Evolutionary conservation across 1,140 invertebrate species (phyloP), one percentile per base, ranked within the genome.

Genomic region (Aphelenchoides besseyi): DNA sequence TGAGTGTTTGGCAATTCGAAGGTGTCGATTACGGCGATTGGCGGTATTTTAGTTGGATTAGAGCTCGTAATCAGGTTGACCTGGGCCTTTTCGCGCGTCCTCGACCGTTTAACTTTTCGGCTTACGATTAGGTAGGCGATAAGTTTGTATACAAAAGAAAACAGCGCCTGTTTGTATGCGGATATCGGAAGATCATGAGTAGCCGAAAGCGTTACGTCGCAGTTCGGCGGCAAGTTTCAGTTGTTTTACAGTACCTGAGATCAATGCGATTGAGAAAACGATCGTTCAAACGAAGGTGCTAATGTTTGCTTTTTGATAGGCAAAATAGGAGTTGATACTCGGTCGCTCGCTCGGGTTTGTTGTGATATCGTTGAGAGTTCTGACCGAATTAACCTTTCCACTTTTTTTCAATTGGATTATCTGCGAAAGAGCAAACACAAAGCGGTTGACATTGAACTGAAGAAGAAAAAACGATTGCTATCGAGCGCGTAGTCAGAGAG

Each of bases 271-370:
- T 48, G 41, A 48, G 12, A 23, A 23, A 23, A 48, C 41, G 41
- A 23, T 23, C 12, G 41, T 48, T 12, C 41, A 23, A 48, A 23
- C 41, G 12, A 23, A 48, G 41, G 41, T 48, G 41, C 41, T 12
- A 48, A 48, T 48, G 41, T 48, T 48, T 48, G 41, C 41, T 48
- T 48, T 48, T 48, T 48, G 41, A 48, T 48, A 48, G 41, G 41
- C 41, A 48, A 48, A 23, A 48, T 48, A 23, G 23, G 23, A 48
- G 23, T 48, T 12, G 41, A 48, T 23, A 23, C 41, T 12, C 41
- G 12, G 41, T 23, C 12, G 41, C 41, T 48, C 41, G 41, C 41
- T 23, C n/a, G 41, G 23, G 23, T 12, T 23, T 23, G 41, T 23
- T 23, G 41, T 23, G 41, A 48, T 48, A 48, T 23, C 41, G 41